Base-by-base conservation (phyloP, 2,113 vertebrate species). In the Pseudolaguvia tuberculata region DNA sequence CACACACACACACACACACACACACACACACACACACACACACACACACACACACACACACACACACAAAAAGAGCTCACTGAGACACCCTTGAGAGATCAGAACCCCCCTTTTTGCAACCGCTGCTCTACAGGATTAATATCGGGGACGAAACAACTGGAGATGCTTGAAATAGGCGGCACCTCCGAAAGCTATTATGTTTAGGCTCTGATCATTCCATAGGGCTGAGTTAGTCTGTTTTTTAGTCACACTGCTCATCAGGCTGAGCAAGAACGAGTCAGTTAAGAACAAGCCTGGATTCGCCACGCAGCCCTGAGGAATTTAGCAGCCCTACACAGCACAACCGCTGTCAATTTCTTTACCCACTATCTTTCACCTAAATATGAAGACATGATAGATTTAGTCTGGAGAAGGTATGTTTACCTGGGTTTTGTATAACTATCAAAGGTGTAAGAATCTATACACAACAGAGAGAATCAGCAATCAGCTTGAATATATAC, bases 261-360 rank as follows among this genome's bases (percentile, higher is more conserved):
- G 69, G 72, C 72, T 25, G 59, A 39, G 47, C 20, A 3, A 59
- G 63, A 68, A 52, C 66, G 5, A 23, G 70, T 74, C 27, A 47
- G 72, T 29, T 55, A 61, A 51, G 72, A 75, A 45, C 83, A 78
- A 72, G 82, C 72, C 79, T 81, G 78, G 72, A 86, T 81, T 69
- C 63, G 82, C 57, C 42, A 52, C 29, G 39, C 57, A 56, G 35
- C n/a, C 50, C 58, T 66, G 72, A 79, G 72, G 83, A 86, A 86
- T 86, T 57, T 80, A 42, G 70, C 71, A 77, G 27, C 31, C 51
- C 72, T 52, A 52, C 53, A 70, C 65, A 50, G 58, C 14, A 42
- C 21, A 57, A 25, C 59, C 35, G 7, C 50, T 75, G 23, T n/a
- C 21, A 45, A 29, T 66, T 76, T 53, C 57, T 62, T 14, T 15